Evolutionary conservation across 2,888 invertebrate species (phyloP).

Genomic region (Diarsia dahlii): DNA sequence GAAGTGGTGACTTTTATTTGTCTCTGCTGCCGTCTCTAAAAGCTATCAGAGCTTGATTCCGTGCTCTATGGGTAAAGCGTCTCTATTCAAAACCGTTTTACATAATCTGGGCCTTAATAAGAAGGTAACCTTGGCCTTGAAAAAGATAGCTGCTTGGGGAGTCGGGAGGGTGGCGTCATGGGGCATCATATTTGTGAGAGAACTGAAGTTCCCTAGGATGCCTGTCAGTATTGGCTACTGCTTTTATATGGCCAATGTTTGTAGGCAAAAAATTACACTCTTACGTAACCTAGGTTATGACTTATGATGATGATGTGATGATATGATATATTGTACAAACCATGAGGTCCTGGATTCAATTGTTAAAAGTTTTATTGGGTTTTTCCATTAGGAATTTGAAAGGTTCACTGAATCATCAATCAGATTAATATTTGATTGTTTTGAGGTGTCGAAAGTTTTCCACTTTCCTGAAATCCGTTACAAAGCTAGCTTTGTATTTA

Average conservation of each 20-base stretch:
- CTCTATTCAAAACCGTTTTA: constrained; percentile 28
- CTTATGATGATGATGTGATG: neutral
- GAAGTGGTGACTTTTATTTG: neutral
- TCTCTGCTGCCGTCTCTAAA: neutral
- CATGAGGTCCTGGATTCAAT: too few species aligned
- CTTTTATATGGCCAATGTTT: neutral
- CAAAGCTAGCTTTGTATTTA: neutral
- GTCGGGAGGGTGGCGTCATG: too few species aligned
- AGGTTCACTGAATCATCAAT: neutral
- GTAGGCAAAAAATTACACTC: too few species aligned
- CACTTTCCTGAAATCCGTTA: constrained; percentile 7
- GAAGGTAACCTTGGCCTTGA: constrained; percentile 5
- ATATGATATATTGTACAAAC: too few species aligned
- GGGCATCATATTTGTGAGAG: too few species aligned
- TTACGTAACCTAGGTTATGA: neutral
- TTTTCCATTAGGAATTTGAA: neutral
- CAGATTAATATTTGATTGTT: constrained; percentile 7
- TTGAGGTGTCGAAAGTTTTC: constrained; percentile 9
- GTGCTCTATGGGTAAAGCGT: neutral
- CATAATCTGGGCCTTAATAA: constrained; percentile 12
- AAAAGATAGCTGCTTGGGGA: neutral
- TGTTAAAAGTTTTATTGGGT: too few species aligned
- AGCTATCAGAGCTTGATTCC: neutral
- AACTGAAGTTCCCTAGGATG: neutral
- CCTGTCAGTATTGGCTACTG: neutral